Percentiles rank a stretch among this genome's conserved stretches.
phyloP scores from a whole-genome alignment of 92 coral and sea anemone species.

The Porites cylindrica region DNA sequence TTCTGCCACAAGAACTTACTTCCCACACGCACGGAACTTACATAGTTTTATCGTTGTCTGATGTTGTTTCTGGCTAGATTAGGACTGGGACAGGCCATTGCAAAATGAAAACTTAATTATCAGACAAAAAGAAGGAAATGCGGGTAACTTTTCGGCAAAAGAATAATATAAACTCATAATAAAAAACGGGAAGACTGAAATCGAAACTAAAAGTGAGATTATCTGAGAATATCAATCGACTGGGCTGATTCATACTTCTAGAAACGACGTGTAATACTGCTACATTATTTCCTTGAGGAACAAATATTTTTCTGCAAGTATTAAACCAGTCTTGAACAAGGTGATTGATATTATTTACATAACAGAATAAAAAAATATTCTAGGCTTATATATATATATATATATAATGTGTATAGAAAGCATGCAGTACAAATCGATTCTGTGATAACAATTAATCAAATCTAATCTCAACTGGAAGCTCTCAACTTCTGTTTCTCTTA shows the following conservation, averaged over 20 bases:
- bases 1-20: too few relatives aligned
- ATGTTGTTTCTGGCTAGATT: background rate
- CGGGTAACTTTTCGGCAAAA: background rate
- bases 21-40: too few relatives aligned
- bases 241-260: background rate
- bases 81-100: background rate
- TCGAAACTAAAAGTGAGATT: background rate
- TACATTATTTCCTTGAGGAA: background rate
- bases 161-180: background rate
- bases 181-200: too few relatives aligned
- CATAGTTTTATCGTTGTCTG: too few relatives aligned
- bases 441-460: background rate
- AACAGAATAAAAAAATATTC: background rate
- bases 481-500: background rate
- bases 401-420: background rate
- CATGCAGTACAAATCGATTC: conserved; percentile 8
- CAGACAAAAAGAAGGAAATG: background rate
- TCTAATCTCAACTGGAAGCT: background rate
- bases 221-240: background rate
- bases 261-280: conserved; percentile 14
- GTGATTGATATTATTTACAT: background rate
- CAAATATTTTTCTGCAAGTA: background rate
- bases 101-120: background rate
- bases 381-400: background rate
- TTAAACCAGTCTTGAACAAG: background rate